Base-by-base conservation (phyloP, 2,113 vertebrate genomes). In the Heloderma charlesbogerti region DNA sequence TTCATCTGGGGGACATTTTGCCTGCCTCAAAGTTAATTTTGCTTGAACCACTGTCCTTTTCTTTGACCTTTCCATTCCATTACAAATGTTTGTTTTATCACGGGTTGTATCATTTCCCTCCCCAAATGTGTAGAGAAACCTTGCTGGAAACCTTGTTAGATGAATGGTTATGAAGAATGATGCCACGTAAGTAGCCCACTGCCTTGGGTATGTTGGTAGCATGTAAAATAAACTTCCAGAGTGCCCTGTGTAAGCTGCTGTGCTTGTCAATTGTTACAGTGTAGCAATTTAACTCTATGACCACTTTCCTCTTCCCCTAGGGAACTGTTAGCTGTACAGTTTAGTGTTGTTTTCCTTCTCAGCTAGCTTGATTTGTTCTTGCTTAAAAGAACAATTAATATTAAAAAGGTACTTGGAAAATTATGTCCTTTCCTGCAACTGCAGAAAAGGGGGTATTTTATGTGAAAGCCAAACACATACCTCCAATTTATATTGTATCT, bases 301-400 rank as follows among this genome's bases (percentile, higher is more conserved):
- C 96, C 95, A 86, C 94, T 96, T 95, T 92, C 71, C 71, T 13
- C 71, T 87, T 88, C 88, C 96, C 93, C 94, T 94, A 93, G 97
- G 97, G 97, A 95, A 48, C 95, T 91, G 92, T 96, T 96, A 95
- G 91, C n/a, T 0, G 86, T 89, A 87, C 93, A 90, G 92, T 94
- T 89, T 92, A 86, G 94, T 96, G 95, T 96, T 94, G 94, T 95
- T 96, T 97, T 97, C 93, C 83, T 78, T 95, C 91, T 84, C 88
- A 89, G 89, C 92, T 94, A 90, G 74, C 92, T 96, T 95, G 94
- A 96, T 96, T 96, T 96, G 92, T 94, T 95, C 94, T 90, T 92
- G 91, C 91, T 95, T 95, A 95, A 94, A 94, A 94, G 96, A 96
- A 95, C 94, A 96, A 96, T 96, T 97, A 94, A 94, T 94, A 90